phyloP scores from a whole-genome alignment of 2,113 vertebrate genomes.

The Dromas ardeola region DNA sequence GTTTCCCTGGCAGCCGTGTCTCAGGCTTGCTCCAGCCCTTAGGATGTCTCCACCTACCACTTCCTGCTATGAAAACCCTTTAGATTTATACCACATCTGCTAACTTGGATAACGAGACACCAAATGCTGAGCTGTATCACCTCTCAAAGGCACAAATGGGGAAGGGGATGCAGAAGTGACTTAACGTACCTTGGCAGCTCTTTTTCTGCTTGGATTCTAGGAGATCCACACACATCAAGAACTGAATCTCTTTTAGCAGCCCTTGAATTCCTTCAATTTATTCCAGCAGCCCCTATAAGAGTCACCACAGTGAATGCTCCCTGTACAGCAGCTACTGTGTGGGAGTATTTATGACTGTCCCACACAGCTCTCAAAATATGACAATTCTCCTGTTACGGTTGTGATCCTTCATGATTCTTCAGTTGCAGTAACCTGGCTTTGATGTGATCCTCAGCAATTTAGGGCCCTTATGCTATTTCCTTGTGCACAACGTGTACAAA shows the following conservation, averaged over 20 bases:
- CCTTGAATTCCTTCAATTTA: background rate
- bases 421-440: background rate
- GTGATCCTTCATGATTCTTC: background rate
- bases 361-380: background rate
- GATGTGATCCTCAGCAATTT: background rate
- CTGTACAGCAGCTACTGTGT: background rate
- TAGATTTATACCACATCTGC: constrained; percentile 1
- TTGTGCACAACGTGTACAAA: background rate
- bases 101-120: background rate
- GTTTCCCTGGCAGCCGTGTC: constrained; percentile 28
- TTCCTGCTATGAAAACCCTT: constrained; percentile 19
- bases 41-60: constrained; percentile 52
- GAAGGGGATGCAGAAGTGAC: background rate
- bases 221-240: background rate
- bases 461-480: background rate
- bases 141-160: background rate
- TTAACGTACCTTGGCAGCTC: background rate
- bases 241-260: background rate
- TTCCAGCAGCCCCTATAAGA: background rate
- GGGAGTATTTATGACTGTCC: background rate
- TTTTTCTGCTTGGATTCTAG: background rate
- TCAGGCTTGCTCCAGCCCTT: constrained; percentile 10
- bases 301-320: background rate
- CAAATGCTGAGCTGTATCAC: background rate
- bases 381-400: background rate